These are phyloP conservation scores for Premnoplex brunnescens DNA, from an alignment of 2,797 vertebrate species.

Conservation along the genomic window DNA sequence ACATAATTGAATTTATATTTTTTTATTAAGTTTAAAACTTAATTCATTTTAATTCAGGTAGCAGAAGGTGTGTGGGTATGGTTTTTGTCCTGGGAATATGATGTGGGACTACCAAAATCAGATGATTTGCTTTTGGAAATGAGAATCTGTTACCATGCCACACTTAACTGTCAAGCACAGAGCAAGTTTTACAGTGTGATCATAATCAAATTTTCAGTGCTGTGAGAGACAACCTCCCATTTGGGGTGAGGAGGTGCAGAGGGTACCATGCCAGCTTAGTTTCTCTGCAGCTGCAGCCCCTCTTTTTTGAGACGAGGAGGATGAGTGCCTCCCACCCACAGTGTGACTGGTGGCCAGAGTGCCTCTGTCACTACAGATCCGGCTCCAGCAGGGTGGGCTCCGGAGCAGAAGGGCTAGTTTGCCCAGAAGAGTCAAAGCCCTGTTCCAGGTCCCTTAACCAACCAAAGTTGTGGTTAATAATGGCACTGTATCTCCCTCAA, in stretches of 20 bases:
- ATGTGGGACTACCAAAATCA: background rate
- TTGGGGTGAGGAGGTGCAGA: rapidly evolving
- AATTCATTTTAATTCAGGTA: background rate
- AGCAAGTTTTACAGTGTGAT: background rate
- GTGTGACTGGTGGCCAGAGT: background rate
- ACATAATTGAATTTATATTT: background rate
- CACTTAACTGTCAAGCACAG: background rate
- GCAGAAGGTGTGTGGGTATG: constrained; percentile 9
- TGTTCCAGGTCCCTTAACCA: background rate
- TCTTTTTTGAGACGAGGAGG: background rate
- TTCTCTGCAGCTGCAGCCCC: background rate
- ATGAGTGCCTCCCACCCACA: background rate
- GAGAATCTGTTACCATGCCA: background rate
- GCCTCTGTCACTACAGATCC: rapidly evolving
- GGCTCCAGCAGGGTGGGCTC: background rate
- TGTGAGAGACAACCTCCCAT: background rate
- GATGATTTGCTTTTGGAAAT: background rate
- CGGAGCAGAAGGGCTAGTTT: background rate
- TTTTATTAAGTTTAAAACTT: background rate
- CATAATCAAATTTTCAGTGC: background rate
- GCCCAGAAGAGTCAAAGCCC: background rate
- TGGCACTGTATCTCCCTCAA: background rate
- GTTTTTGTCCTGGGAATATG: background rate
- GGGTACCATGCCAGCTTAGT: background rate
- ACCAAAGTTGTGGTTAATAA: background rate